Evolutionary conservation across 2,888 invertebrate species (phyloP).

Genomic region (Stenchaetothrips biformis): DNA sequence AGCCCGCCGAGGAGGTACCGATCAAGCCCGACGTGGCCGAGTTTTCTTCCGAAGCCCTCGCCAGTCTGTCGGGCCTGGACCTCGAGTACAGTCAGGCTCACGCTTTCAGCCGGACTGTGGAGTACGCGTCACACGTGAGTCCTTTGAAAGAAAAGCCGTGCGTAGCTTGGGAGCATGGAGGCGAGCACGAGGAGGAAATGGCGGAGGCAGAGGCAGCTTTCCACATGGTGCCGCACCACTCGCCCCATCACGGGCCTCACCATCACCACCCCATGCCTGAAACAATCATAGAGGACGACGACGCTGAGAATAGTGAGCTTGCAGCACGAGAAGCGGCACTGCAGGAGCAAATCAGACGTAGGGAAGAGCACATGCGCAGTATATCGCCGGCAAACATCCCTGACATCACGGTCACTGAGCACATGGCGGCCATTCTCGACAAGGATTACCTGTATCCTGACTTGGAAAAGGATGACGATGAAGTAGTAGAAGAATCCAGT

Average conservation of each 20-base stretch:
- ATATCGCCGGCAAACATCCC: conserved; percentile 58
- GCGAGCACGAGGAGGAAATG: conserved; percentile 44
- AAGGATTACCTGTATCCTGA: conserved; percentile 50
- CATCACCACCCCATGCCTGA: conserved; percentile 48
- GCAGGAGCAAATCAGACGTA: conserved; percentile 46
- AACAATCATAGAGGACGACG: conserved; percentile 49
- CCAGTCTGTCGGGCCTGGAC: conserved; percentile 46
- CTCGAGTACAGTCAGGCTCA: conserved; percentile 44
- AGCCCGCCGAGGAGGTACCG: conserved; percentile 44
- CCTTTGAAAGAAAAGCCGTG: conserved; percentile 39
- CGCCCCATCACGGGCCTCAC: conserved; percentile 48
- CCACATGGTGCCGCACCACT: conserved; percentile 49
- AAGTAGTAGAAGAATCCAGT: conserved; percentile 46
- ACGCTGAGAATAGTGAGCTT: conserved; percentile 51
- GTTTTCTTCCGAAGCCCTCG: conserved; percentile 44
- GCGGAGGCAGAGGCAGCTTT: conserved; percentile 52
- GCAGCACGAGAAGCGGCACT: conserved; percentile 47
- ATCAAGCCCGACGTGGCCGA: conserved; percentile 46
- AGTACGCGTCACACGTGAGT: conserved; percentile 40
- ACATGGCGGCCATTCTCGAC: conserved; percentile 50
- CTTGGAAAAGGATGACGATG: conserved; percentile 47
- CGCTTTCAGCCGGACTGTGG: conserved; percentile 39
- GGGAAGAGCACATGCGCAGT: conserved; percentile 46
- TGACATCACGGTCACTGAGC: conserved; percentile 60
- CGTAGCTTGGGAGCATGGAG: conserved; percentile 34